Evolutionary conservation across 2,888 invertebrate species (phyloP), one percentile per base, ranked within the genome.

Genomic region (Microlaimidae sp.): DNA sequence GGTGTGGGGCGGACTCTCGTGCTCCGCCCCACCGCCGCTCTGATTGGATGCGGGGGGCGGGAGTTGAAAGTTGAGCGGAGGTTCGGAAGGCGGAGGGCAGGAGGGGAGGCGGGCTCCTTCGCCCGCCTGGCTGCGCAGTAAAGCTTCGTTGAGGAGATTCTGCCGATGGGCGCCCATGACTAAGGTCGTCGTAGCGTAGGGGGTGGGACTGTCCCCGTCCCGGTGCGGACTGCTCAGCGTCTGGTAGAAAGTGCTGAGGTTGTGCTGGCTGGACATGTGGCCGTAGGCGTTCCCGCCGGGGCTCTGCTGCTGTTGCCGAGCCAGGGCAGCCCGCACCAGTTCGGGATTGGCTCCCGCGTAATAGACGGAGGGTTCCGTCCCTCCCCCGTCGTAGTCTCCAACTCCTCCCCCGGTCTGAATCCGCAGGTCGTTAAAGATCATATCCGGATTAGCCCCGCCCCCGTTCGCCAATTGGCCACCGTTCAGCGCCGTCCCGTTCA

Each of bases 101-200:
- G 43, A 43, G 17, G 43, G 13, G 5, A 24, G 43, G 21, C 7
- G 43, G 5, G 23, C 23, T 7, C 7, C 23, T 7, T 21, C 7
- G 21, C 21, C 43, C 23, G n/a, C 21, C 10, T 32, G 32, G 17
- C 10, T 17, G 13, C 43, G 13, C 43, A 43, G 13, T 21, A 43
- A 21, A 19, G 13, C 17, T 21, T 63, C 63, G 29, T 57, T 60
- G 26, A 42, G 29, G 32, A 62, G 46, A 59, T 61, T 60, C n/a
- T 62, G 61, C 43, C 63, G 60, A 26, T 63, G 62, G 28, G 60
- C 61, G n/a, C 61, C 61, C 51, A 63, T 63, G 13, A 63, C 62
- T 27, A 67, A 51, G 4, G 67, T 67, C 4, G 67, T 67, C 1
- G 66, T 66, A 3, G 67, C 67, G 46, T 67, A 67, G 21, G 67